A percentile compares a stretch with the other conserved stretches of the same genome.
These are phyloP conservation scores for Vireo altiloquus DNA, from an alignment of 2,113 vertebrate species.

Conservation along the genomic window DNA sequence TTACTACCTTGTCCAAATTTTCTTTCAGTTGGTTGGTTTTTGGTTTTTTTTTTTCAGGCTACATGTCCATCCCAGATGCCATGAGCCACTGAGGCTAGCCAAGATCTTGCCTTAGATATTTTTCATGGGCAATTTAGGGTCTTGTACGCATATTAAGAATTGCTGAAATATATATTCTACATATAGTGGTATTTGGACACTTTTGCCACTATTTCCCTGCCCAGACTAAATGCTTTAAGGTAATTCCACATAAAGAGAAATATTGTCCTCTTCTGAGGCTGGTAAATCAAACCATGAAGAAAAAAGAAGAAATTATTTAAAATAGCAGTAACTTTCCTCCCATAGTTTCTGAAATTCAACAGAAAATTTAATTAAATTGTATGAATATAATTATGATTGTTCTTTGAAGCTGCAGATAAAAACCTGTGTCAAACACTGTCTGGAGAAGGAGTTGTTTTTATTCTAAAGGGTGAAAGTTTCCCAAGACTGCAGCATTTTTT, in stretches of 20 bases:
- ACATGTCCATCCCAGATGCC: neutral
- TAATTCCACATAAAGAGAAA: neutral
- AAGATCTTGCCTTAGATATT: neutral
- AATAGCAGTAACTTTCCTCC: neutral
- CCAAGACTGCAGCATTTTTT: neutral
- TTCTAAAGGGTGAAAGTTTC: neutral
- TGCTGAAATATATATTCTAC: neutral
- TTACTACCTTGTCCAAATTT: neutral
- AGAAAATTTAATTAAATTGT: neutral
- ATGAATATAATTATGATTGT: neutral
- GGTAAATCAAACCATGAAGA: neutral
- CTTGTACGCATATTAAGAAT: accelerated
- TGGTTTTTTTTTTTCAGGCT: neutral
- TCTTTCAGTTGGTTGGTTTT: neutral
- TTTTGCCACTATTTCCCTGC: neutral
- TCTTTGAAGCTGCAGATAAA: neutral
- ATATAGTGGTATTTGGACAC: neutral
- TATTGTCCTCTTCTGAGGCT: neutral
- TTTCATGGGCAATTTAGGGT: neutral
- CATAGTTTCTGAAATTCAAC: neutral
- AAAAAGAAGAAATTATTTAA: neutral
- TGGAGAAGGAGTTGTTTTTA: neutral
- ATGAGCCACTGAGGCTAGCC: neutral
- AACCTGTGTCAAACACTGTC: accelerated
- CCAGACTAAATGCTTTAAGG: neutral